Evolutionary conservation across 2,797 vertebrate species (phyloP).

Genomic region (Diglossa cyanea): DNA sequence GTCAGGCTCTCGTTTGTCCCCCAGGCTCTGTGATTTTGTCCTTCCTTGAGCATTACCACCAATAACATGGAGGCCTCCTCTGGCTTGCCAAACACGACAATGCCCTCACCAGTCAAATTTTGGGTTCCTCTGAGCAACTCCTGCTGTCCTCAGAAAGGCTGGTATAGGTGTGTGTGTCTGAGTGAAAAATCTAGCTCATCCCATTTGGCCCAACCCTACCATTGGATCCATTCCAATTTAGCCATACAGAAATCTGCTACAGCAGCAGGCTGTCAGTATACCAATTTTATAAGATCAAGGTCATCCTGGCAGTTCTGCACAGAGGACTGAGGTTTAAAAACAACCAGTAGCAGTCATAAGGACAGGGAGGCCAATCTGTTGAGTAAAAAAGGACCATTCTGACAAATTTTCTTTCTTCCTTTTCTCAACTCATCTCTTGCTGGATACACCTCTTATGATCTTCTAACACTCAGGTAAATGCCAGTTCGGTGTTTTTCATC

Average conservation of each 20-base stretch:
- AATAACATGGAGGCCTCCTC: background rate
- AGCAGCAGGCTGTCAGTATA: conserved; percentile 1
- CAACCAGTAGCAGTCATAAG: background rate
- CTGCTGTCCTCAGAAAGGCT: background rate
- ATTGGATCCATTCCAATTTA: background rate
- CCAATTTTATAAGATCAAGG: conserved; percentile 8
- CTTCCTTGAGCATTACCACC: background rate
- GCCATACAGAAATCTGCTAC: background rate
- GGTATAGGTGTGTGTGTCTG: background rate
- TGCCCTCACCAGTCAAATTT: background rate
- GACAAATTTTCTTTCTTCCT: background rate
- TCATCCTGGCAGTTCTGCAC: background rate
- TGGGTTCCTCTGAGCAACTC: background rate
- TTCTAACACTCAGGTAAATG: background rate
- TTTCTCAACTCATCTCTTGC: background rate
- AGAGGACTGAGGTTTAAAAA: conserved; percentile 1
- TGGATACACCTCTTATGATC: background rate
- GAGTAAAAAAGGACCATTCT: background rate
- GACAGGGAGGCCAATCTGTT: background rate
- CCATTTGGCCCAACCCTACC: background rate
- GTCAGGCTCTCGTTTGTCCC: background rate
- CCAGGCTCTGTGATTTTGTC: background rate
- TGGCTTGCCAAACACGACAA: background rate
- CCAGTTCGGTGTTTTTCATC: background rate
- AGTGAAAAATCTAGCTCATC: background rate